Evolutionary conservation across 1,140 invertebrate species (phyloP), one percentile per base, ranked within the genome.

Genomic region (Rhopalosiphum maidis): DNA sequence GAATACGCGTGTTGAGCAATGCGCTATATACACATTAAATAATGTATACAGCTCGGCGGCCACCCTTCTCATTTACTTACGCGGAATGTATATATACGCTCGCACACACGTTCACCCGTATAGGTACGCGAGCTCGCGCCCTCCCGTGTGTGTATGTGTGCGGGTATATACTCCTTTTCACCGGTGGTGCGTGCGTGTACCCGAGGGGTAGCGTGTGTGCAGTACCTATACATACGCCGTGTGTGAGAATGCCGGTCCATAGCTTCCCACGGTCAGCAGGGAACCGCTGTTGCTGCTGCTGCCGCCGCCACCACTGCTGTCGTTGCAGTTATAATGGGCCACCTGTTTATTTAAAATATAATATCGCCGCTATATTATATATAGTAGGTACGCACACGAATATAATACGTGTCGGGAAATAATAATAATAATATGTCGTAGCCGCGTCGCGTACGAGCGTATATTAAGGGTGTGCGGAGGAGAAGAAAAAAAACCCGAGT

Each of bases 231-330:
- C 68, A 37, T 18, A 1, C n/a, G n/a, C 23, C 7, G 91, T 91
- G 91, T 91, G 91, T 92, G 91, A 92, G 91, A 82, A 92, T 92
- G 91, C 91, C 91, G 91, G 91, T 92, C 91, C 91, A 92, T 35
- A 82, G 68, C 43, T 92, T 92, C 91, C 91, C 91, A 92, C 91
- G 91, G 91, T 92, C 91, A 92, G 91, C 91, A 51, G 91, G 60
- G 90, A 91, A 91, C 90, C 90, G 90, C 43, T 82, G 60, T n/a
- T 30, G 54, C 54, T 30, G 30, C 55, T 37, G 89, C 90, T 46
- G 90, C 85, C 30, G 23, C 46, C 30, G 43, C 85, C 85, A 51
- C 48, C n/a, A 30, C n/a, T 37, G 86, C 86, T 51, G 43, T 25
- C 46, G 48, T 54, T 91, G 90, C 68, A 35, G 68, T 91, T 91